Base-by-base conservation (phyloP, 2,888 invertebrate species). In the Diarsia mendica region DNA sequence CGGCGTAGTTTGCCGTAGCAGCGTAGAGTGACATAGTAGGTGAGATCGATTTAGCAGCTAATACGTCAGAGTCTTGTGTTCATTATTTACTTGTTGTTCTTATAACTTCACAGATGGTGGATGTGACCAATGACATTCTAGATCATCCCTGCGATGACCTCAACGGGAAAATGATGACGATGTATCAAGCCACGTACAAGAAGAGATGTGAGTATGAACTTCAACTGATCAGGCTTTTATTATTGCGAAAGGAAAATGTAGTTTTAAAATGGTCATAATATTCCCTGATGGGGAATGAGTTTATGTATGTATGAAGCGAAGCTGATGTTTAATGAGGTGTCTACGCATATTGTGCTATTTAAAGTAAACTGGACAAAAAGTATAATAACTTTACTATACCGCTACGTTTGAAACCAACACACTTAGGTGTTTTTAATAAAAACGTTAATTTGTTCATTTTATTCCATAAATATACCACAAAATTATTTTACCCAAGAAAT, bases 81-180 rank as follows among this genome's bases (percentile, higher is more conserved):
- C 10, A 15, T 48, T 48, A 23, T 13, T 18, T 39, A 39, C 39
- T 49, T 51, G 10, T 20, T n/a, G 4, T 51, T 39, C 2, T 64
- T n/a, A 51, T 49, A 20, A 69, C 46, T 64, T 90, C 87, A 23
- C 89, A 97, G 97, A 97, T 97, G 97, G 97, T 97, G 15, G 94
- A 96, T 79, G 95, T 97, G 23, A 96, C 97, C 11, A 97, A 97
- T 82, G 97, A 97, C 75, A 97, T 97, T 79, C 88, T 98, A 77
- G 97, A 97, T 79, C 97, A 97, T 86, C 97, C 97, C 0, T 97
- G 97, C 87, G 97, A 97, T 80, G 97, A 97, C 60, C 95, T 97
- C 15, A 97, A 97, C 83, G 96, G 96, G 67, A 97, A 97, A 91
- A 97, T 97, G 97, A 92, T 95, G 67, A 97, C 97, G 0, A 97